Evolutionary conservation across 2,113 vertebrate species (phyloP), one percentile per base, ranked within the genome.

Genomic region (Dipodomys merriami): DNA sequence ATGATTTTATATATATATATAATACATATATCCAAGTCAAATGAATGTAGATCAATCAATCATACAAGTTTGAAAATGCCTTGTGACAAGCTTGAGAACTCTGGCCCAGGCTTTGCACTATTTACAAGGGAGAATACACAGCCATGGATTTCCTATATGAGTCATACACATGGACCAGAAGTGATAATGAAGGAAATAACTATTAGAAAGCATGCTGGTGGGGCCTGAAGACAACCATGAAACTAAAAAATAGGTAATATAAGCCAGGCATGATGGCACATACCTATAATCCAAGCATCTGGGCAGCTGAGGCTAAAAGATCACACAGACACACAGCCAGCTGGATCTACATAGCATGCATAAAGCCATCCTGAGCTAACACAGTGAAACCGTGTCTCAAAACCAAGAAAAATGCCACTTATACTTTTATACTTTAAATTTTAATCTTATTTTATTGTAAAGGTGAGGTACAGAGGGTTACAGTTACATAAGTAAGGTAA

Each of bases 71-170:
- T 35, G 29, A 90, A 72, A 89, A 35, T 30, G 18, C 57, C 67
- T 72, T 77, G 60, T 10, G 27, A 8, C 22, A 86, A 73, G 16
- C 23, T 77, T 62, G 80, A 81, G 85, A 64, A n/a, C 71, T 13
- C 64, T 53, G 29, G 57, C 16, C 35, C 44, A 57, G 27, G 12
- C 13, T 65, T 72, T 87, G 15, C 27, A 22, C 13, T 88, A 19
- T 83, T 93, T 84, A 82, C 33, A 35, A 88, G 68, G 78, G 82
- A 13, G 73, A 85, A 25, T 84, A 23, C 35, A 74, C 22, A 85
- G 18, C 53, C 49, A 73, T 81, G 22, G 91, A 82, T 67, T 33
- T 92, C 29, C 39, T 11, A 29, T 11, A 29, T 2, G 6, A 88
- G 30, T 46, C 44, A 82, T 3, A 73, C 4, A 65, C n/a, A 78